Base-by-base conservation (phyloP, 2,797 vertebrate genomes). In the Pseudomugil gertrudae region DNA sequence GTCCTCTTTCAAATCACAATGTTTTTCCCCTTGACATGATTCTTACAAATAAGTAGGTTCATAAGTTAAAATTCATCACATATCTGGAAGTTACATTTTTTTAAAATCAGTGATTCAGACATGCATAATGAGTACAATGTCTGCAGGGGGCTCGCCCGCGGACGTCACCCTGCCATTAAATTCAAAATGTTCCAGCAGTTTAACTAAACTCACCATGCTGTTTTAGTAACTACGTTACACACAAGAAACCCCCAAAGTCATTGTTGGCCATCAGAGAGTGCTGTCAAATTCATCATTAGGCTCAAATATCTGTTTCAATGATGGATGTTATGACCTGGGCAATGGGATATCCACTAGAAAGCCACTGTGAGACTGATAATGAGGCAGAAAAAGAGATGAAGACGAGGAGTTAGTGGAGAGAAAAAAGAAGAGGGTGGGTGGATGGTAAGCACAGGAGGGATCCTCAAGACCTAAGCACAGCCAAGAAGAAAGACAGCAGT, bases 91-190 rank as follows among this genome's bases (percentile, higher is more conserved):
- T 26, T 53, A 63, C 61, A 53, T 62, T 40, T 43, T 50, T 19
- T 57, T 5, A 40, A n/a, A 33, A 27, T 55, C 69, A 50, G 66
- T 52, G 15, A 70, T 60, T 38, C 32, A 80, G 78, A 72, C 80
- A 70, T 64, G 57, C 51, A 80, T 84, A 79, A 87, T 76, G 57
- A 89, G 74, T 51, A 81, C 58, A 50, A 32, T 65, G 66, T 73
- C 69, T 65, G 65, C 40, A 27, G 74, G 79, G 57, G 77, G 71
- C 47, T 52, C 36, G 33, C 72, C 57, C 51, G 63, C 15, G 0
- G 23, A 71, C 29, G 47, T 69, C 73, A 50, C 23, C 75, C 65
- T 1, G 19, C 59, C 56, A 67, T 24, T 74, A 21, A 23, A 52
- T 50, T 73, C 61, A 33, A 3, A 56, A 29, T 1, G 21, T 55